Evolutionary conservation across 2,888 invertebrate species (phyloP).

Genomic region (Smittia aterrima): DNA sequence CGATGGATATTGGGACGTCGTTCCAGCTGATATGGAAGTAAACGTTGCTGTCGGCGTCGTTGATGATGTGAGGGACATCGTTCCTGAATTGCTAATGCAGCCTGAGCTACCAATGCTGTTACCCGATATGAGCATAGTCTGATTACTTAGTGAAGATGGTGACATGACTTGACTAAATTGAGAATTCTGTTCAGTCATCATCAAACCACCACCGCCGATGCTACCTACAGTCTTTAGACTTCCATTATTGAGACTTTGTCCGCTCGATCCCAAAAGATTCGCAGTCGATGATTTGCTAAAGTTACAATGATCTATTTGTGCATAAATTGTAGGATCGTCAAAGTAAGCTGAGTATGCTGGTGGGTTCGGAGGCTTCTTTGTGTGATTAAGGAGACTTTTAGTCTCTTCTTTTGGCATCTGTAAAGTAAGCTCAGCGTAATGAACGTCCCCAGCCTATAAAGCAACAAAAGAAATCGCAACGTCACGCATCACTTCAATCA

Average conservation of each 20-base stretch:
- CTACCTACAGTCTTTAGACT: constrained; percentile 41
- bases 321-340: constrained; percentile 70
- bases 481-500: not conserved
- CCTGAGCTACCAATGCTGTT: constrained; percentile 18
- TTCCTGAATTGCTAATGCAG: not conserved
- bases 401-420: constrained; percentile 47
- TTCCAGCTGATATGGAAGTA: constrained; percentile 26
- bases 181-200: constrained; percentile 48
- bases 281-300: constrained; percentile 54
- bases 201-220: constrained; percentile 45
- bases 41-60: constrained; percentile 27
- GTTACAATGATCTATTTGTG: constrained; percentile 65
- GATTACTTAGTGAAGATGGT: constrained; percentile 45
- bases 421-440: constrained; percentile 52
- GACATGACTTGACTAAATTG: constrained; percentile 56
- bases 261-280: constrained; percentile 46
- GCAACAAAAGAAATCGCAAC: not conserved
- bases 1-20: constrained; percentile 1
- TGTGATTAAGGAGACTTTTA: constrained; percentile 43
- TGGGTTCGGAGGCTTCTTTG: constrained; percentile 45
- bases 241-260: constrained; percentile 42
- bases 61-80: not conserved
- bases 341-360: constrained; percentile 53
- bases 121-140: constrained; percentile 22
- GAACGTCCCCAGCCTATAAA: constrained; percentile 49